Evolutionary conservation across 2,888 invertebrate species (phyloP).

Genomic region (Ectropis crepuscularia): DNA sequence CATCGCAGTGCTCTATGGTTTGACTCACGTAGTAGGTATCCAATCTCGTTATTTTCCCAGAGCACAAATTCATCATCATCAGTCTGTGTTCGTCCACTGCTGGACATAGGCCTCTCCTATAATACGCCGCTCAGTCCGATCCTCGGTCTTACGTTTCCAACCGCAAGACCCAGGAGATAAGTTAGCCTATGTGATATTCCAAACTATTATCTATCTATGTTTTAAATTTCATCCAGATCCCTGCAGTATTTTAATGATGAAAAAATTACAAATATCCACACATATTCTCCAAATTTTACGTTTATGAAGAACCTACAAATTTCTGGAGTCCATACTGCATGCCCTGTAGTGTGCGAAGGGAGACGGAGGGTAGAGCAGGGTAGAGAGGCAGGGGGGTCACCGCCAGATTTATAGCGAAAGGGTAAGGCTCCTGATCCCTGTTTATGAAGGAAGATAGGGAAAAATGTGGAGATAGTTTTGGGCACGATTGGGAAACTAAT

Average conservation of each 20-base stretch:
- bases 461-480: slow-evolving; percentile 59
- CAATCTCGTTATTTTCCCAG: too few species aligned
- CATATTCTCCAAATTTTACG: background rate
- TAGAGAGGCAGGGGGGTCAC: slow-evolving; percentile 54
- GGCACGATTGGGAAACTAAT: slow-evolving; percentile 20
- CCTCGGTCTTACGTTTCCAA: too few species aligned
- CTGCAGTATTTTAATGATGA: background rate
- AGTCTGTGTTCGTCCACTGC: too few species aligned
- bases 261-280: background rate
- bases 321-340: slow-evolving; percentile 13
- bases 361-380: slow-evolving; percentile 40
- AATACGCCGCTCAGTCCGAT: too few species aligned
- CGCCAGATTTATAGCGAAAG: slow-evolving; percentile 82
- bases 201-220: too few species aligned
- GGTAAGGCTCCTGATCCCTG: slow-evolving; percentile 82
- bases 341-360: slow-evolving; percentile 36
- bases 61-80: too few species aligned
- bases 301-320: background rate
- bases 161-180: too few species aligned
- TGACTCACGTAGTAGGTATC: too few species aligned
- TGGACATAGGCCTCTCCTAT: too few species aligned
- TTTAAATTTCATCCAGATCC: too few species aligned
- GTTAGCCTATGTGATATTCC: too few species aligned
- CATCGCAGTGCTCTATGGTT: too few species aligned
- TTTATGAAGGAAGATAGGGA: slow-evolving; percentile 83